phyloP scores from a whole-genome alignment of 2,113 vertebrate genomes.

The Chamaetylas fuelleborni region DNA sequence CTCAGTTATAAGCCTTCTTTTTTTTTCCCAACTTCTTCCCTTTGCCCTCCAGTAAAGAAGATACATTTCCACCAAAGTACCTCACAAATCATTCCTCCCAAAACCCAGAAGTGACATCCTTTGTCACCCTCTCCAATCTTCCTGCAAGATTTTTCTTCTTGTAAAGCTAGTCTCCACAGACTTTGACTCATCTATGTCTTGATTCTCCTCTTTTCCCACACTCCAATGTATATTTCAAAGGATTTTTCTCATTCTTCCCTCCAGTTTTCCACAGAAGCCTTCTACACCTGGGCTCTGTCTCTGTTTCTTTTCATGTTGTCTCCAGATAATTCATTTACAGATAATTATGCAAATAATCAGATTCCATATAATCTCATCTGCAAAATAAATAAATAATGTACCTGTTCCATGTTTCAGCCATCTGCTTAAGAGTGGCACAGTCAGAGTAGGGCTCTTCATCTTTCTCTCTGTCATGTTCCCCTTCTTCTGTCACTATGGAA shows the following conservation, averaged over 20 bases:
- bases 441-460: not conserved
- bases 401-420: not conserved
- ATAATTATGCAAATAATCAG: slow-evolving; percentile 44
- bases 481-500: not conserved
- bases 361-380: slow-evolving; percentile 42
- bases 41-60: not conserved
- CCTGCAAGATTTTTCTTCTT: not conserved
- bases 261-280: not conserved
- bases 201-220: not conserved
- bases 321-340: slow-evolving; percentile 44
- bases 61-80: not conserved
- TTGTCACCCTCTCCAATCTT: not conserved
- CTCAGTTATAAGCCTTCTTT: not conserved
- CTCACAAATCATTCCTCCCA: not conserved
- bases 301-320: slow-evolving; percentile 50
- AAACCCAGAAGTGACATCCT: not conserved
- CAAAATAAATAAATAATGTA: slow-evolving; percentile 30
- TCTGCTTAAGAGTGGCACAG: not conserved
- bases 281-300: slow-evolving; percentile 30
- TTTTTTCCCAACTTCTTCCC: not conserved
- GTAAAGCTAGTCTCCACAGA: not conserved
- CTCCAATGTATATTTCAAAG: not conserved
- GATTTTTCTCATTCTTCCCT: not conserved
- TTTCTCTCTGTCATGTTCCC: not conserved
- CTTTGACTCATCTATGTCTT: not conserved